Base-by-base conservation (phyloP, 2,888 invertebrate genomes). In the Synanthedon vespiformis region DNA sequence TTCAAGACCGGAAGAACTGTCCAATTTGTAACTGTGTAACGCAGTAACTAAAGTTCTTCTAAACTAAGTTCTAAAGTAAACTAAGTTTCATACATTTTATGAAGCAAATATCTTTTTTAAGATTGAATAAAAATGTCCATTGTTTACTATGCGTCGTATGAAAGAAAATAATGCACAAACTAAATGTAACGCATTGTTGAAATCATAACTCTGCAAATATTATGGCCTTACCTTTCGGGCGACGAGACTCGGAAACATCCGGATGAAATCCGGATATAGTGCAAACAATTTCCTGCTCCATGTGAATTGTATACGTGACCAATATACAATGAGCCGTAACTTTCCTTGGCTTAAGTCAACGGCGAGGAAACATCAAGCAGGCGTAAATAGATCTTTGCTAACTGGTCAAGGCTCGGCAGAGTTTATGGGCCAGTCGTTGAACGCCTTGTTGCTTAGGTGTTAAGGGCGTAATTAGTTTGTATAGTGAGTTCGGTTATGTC, bases 241-340 rank as follows among this genome's bases (percentile, higher is more conserved):
- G 55, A 60, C 52, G 58, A 54, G 57, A 55, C 52, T 55, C 57
- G 61, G 60, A 61, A 60, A 61, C 57, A 57, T 56, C 16, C 48
- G 16, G 13, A 48, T 16, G 48, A 48, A 48, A 48, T 48, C 56
- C 61, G 61, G 61, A 59, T 57, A 58, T 56, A 59, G 59, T 59
- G 57, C 59, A 61, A 61, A 60, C 59, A 58, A 59, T 60, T 61
- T 61, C 61, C 61, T 57, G 56, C 53, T 52, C 55, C 58, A 55
- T 59, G 59, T 59, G 60, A 59, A 56, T 58, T 59, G 58, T 60
- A 56, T 58, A 57, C 55, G 51, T 40, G 53, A 34, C 61, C 59
- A 60, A 51, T 50, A 27, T 54, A 55, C 40, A 44, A 51, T 57
- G 59, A 61, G 27, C 61, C 49, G 54, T 50, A 52, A 49, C 53